Evolutionary conservation across 2,797 vertebrate genomes (phyloP).

Genomic region (Melopsittacus undulatus): DNA sequence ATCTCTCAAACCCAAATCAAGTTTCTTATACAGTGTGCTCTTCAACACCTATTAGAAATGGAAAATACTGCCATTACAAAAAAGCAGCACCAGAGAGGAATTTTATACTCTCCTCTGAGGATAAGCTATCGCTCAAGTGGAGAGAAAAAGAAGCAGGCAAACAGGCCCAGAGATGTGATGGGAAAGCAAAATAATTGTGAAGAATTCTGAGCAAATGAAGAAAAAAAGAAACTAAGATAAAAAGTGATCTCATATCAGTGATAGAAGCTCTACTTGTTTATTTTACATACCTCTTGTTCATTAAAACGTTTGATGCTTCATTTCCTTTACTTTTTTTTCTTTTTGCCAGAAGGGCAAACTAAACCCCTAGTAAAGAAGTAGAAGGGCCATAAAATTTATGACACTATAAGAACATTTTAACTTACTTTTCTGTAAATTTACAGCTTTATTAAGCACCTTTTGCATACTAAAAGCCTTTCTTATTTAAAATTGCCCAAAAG

Average conservation of each 20-base stretch:
- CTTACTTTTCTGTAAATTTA: neutral
- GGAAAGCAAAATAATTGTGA: neutral
- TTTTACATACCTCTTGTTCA: neutral
- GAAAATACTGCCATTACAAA: neutral
- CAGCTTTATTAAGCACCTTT: neutral
- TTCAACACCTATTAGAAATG: neutral
- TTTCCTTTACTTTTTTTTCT: neutral
- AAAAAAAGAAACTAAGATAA: neutral
- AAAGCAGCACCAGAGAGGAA: neutral
- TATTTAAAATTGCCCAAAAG: neutral
- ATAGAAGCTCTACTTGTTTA: neutral
- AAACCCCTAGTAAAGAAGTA: neutral
- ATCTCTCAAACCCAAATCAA: neutral
- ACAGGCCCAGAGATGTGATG: neutral
- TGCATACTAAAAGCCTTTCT: neutral
- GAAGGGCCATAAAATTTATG: neutral
- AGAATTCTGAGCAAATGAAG: neutral
- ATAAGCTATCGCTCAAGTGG: no score
- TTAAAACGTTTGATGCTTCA: neutral
- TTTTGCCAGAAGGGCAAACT: neutral
- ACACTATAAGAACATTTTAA: neutral
- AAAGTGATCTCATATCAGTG: neutral
- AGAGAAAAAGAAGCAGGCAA: neutral
- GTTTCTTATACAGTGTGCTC: neutral
- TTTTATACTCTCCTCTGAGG: neutral